Percentiles rank a stretch among this genome's conserved stretches.
Evolutionary conservation across 2,797 vertebrate species (phyloP).

Genomic region (Pantherophis alleghaniensis): DNA sequence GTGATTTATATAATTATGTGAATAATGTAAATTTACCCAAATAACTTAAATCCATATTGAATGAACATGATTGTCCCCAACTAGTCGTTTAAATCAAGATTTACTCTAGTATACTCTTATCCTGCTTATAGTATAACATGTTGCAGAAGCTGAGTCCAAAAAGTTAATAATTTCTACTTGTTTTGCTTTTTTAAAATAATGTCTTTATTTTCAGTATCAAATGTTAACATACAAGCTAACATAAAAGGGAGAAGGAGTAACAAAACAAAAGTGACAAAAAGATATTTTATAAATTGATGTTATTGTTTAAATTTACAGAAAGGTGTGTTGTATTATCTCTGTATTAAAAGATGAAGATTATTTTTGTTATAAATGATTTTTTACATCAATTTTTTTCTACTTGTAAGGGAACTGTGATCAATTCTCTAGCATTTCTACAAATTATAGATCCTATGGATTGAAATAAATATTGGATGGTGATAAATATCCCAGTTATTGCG

Average conservation of each 20-base stretch:
- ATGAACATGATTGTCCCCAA: neutral
- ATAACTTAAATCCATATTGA: neutral
- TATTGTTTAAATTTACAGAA: neutral
- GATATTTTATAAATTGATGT: neutral
- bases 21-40: neutral
- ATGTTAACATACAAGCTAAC: neutral
- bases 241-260: neutral
- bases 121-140: neutral
- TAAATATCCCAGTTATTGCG: neutral
- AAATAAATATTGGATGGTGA: neutral
- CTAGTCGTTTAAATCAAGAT: neutral
- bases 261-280: neutral
- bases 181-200: neutral
- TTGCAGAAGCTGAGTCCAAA: neutral
- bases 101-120: neutral
- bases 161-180: neutral
- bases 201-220: neutral
- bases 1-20: neutral
- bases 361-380: neutral
- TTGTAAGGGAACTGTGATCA: neutral
- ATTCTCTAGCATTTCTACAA: neutral
- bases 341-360: neutral
- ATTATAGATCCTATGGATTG: neutral
- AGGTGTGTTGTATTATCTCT: neutral
- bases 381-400: neutral